Conservation (phyloP, 2,888 invertebrate genomes). For the Aporophyla lueneburgensis region DNA sequence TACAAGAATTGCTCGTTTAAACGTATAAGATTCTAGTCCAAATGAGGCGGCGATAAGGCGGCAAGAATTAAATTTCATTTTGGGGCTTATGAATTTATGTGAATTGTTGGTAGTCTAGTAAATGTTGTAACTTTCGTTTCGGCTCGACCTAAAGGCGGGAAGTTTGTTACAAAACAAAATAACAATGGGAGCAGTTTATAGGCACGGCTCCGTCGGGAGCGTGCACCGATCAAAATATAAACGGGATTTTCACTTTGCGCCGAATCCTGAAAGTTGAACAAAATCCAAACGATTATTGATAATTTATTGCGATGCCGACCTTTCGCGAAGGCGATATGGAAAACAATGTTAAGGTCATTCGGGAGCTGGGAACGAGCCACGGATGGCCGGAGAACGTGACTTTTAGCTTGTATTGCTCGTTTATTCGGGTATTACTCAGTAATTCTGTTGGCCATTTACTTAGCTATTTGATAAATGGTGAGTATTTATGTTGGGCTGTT, state of each 20-base stretch:
- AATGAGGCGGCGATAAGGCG: slow-evolving; percentile 70
- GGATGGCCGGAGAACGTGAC: slow-evolving; percentile 67
- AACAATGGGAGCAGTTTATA: slow-evolving; percentile 80
- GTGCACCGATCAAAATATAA: slow-evolving; percentile 82
- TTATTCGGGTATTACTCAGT: slow-evolving; percentile 60
- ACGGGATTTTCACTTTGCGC: slow-evolving; percentile 77
- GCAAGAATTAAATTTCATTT: slow-evolving; percentile 82
- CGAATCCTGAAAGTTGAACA: slow-evolving; percentile 76
- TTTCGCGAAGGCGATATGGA: slow-evolving; percentile 68
- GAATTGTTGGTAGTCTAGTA: slow-evolving; percentile 79
- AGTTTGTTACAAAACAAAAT: slow-evolving; percentile 85
- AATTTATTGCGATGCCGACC: slow-evolving; percentile 76
- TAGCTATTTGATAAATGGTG: slow-evolving; percentile 57
- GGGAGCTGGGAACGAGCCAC: slow-evolving; percentile 61
- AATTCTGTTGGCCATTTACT: slow-evolving; percentile 62
- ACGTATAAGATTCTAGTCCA: slow-evolving; percentile 64
- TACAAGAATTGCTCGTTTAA: too few species aligned
- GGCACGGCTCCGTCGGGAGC: slow-evolving; percentile 69
- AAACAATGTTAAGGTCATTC: slow-evolving; percentile 70
- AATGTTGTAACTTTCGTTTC: slow-evolving; percentile 81
- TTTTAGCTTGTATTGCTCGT: slow-evolving; percentile 65
- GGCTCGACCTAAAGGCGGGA: slow-evolving; percentile 76
- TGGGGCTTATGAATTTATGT: slow-evolving; percentile 82
- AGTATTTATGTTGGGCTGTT: slow-evolving; percentile 55
- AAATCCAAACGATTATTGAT: slow-evolving; percentile 79